Evolutionary conservation across 2,113 vertebrate species (phyloP).

Genomic region (Sylvietta virens): DNA sequence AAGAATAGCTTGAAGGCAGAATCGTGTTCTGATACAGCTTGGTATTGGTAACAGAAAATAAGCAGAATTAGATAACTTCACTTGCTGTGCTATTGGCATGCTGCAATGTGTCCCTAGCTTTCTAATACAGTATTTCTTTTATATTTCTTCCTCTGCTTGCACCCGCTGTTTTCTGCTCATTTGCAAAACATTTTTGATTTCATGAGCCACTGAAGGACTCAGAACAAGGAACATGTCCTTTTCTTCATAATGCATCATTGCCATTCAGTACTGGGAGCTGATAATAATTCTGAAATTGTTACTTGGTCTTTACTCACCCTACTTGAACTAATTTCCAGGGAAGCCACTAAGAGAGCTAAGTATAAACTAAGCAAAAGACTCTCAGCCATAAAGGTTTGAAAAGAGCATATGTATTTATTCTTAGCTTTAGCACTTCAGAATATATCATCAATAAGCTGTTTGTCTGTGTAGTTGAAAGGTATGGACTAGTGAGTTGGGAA

Average conservation of each 20-base stretch:
- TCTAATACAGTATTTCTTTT: background rate
- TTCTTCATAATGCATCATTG: background rate
- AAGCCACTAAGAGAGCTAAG: background rate
- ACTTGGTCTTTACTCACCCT: background rate
- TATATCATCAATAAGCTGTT: background rate
- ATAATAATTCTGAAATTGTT: background rate
- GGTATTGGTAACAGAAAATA: background rate
- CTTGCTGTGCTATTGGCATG: background rate
- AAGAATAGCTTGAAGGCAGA: background rate
- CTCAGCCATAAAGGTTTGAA: background rate
- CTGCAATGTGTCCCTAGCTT: background rate
- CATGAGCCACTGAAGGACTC: background rate
- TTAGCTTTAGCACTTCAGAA: background rate
- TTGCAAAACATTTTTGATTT: background rate
- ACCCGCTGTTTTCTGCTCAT: background rate
- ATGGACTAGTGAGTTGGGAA: background rate
- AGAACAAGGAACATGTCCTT: background rate
- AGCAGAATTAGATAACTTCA: background rate
- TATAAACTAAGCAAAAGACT: background rate
- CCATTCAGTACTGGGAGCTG: background rate
- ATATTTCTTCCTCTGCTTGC: background rate
- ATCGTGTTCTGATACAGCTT: background rate
- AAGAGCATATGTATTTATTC: background rate
- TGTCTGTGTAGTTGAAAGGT: background rate
- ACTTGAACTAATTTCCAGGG: background rate